These are phyloP conservation scores for Halisarca cf. caerulea DNA, from an alignment of 37 sponge, comb jelly and placozoan species.

Conservation along the genomic window DNA sequence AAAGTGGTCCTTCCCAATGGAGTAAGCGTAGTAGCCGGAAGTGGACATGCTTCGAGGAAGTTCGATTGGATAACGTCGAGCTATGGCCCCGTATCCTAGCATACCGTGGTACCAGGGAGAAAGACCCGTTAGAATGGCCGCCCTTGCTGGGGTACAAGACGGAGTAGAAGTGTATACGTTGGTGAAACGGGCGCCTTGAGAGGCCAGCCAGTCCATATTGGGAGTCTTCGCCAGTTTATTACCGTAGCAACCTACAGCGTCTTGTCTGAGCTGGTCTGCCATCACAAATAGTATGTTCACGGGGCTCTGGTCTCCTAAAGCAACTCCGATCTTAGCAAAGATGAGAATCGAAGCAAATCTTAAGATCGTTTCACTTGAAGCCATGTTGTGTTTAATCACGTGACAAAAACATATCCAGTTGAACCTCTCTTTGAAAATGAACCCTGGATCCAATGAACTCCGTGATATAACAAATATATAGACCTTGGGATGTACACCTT, in stretches of 20 bases:
- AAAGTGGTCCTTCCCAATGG: constrained; percentile 78
- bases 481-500: no score
- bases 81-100: constrained; percentile 60
- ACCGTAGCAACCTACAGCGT: constrained; percentile 45
- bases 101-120: constrained; percentile 81
- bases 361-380: no score
- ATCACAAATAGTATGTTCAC: constrained; percentile 65
- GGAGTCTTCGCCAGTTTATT: constrained; percentile 59
- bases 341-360: no score
- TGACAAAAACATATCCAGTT: no score
- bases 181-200: constrained; percentile 47
- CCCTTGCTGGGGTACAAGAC: constrained; percentile 72
- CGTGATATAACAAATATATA: no score
- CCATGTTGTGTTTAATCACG: no score
- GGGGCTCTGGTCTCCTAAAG: no score
- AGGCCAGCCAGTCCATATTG: constrained; percentile 54
- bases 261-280: constrained; percentile 68
- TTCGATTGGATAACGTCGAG: constrained; percentile 44
- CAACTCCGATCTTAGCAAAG: no score
- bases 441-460: no score
- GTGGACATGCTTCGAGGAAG: constrained; percentile 43
- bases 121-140: constrained; percentile 71
- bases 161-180: constrained; percentile 70
- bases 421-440: no score
- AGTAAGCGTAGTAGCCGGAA: constrained; percentile 52